Percentiles rank a stretch among this genome's conserved stretches.
These are phyloP conservation scores for Pristionchus maxplancki DNA, from an alignment of 2,888 invertebrate species.

Conservation along the genomic window DNA sequence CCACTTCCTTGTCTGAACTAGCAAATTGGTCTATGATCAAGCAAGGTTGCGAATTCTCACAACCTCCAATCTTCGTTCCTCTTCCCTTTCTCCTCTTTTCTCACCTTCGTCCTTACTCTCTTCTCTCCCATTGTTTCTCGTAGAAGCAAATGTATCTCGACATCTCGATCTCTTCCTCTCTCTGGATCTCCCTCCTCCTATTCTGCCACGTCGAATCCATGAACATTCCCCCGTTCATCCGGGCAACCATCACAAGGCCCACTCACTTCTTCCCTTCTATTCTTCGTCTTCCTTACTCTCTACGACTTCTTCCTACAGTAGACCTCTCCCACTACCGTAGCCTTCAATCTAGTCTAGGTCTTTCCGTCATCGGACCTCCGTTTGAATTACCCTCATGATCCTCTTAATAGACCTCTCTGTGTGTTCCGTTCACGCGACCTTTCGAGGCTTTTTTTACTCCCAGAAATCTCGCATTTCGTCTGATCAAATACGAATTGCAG, in stretches of 20 bases:
- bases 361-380: not conserved
- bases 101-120: not conserved
- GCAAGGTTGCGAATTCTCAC: not conserved
- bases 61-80: not conserved
- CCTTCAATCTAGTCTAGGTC: not conserved
- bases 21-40: not conserved
- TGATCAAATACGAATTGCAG: not conserved
- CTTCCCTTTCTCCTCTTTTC: not conserved
- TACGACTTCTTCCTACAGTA: not conserved
- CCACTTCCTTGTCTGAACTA: not conserved
- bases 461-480: not conserved
- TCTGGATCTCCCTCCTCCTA: not conserved
- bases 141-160: conserved; percentile 15
- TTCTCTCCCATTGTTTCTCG: not conserved
- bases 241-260: not conserved
- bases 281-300: not conserved
- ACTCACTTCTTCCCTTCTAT: not conserved
- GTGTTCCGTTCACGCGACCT: conserved; percentile 12
- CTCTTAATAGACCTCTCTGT: not conserved
- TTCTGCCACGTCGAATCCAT: conserved; percentile 13
- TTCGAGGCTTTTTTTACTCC: not conserved
- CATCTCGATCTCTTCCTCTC: conserved; percentile 14
- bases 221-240: conserved; percentile 4
- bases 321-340: not conserved
- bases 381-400: not conserved